These are phyloP conservation scores for Meloidogyne exigua DNA, from an alignment of 1,140 invertebrate genomes.

Conservation along the genomic window DNA sequence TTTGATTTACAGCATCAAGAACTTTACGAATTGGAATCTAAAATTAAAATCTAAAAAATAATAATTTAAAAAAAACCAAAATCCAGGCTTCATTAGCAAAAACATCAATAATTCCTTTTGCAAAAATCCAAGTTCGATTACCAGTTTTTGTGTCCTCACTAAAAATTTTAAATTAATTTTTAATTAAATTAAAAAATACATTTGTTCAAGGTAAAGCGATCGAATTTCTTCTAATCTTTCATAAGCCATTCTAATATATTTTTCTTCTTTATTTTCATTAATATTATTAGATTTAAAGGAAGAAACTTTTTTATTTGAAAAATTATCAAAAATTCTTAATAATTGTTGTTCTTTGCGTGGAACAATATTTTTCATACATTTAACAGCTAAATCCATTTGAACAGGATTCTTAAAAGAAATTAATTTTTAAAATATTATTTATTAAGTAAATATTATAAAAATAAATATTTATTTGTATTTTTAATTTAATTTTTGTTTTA, in stretches of 20 bases:
- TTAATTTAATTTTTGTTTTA: too few species aligned
- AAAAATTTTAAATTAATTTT: background rate
- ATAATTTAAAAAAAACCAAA: constrained; percentile 14
- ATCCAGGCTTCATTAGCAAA: constrained; percentile 40
- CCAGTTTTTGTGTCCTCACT: constrained; percentile 28
- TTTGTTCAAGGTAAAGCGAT: constrained; percentile 43
- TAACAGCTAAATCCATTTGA: constrained; percentile 43
- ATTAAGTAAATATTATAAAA: too few species aligned
- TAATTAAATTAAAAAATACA: constrained; percentile 27
- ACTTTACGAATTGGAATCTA: constrained; percentile 40
- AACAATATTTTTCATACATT: constrained; percentile 30
- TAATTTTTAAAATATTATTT: too few species aligned
- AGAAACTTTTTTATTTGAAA: background rate
- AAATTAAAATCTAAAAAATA: background rate
- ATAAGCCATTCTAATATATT: background rate
- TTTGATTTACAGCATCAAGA: constrained; percentile 33
- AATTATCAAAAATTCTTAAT: constrained; percentile 39
- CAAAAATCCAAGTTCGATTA: constrained; percentile 21
- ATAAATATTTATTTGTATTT: too few species aligned
- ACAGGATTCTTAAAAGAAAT: constrained; percentile 41
- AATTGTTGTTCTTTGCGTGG: constrained; percentile 45
- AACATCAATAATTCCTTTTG: constrained; percentile 34
- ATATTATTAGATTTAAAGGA: background rate
- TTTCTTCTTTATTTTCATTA: background rate
- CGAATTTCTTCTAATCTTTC: constrained; percentile 39